Evolutionary conservation across 2,888 invertebrate genomes (phyloP).

Genomic region (Eristalinus sepulchralis): DNA sequence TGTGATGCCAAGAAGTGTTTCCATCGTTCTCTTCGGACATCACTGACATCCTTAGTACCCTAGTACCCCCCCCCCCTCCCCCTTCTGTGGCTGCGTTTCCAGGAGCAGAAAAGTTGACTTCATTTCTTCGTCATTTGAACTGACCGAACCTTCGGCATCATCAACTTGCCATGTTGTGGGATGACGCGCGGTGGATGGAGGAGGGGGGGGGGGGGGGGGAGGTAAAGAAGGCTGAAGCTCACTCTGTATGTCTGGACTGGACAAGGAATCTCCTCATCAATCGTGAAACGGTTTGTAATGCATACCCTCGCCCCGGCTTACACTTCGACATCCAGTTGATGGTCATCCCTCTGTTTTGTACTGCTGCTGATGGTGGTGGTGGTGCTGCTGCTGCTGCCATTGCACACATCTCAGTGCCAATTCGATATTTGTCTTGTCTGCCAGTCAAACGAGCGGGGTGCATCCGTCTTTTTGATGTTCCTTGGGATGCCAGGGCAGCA

Average conservation of each 20-base stretch:
- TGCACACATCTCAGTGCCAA: constrained; percentile 18
- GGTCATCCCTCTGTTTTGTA: not conserved
- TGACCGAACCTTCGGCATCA: constrained; percentile 27
- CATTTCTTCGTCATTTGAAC: constrained; percentile 48
- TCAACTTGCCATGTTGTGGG: constrained; percentile 30
- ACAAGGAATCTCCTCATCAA: constrained; percentile 68
- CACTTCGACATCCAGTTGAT: constrained; percentile 37
- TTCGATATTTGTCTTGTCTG: constrained; percentile 63
- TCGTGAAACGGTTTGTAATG: constrained; percentile 66
- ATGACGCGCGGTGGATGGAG: too few relatives aligned
- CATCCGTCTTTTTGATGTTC: constrained; percentile 68
- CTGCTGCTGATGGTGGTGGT: too few relatives aligned
- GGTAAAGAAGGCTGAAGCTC: constrained; percentile 16
- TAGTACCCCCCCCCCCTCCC: not conserved
- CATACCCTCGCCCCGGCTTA: constrained; percentile 1
- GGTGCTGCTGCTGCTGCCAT: constrained; percentile 1
- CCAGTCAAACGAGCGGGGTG: constrained; percentile 48
- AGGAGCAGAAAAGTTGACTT: constrained; percentile 46
- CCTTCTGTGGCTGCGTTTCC: constrained; percentile 27
- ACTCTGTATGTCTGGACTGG: constrained; percentile 21
- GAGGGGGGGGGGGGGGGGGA: too few relatives aligned
- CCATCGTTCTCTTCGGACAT: not conserved
- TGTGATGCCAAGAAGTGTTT: constrained; percentile 12
- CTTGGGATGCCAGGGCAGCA: constrained; percentile 45
- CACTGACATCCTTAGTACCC: not conserved